phyloP scores from a whole-genome alignment of 2,797 vertebrate species.

The Morus bassanus region DNA sequence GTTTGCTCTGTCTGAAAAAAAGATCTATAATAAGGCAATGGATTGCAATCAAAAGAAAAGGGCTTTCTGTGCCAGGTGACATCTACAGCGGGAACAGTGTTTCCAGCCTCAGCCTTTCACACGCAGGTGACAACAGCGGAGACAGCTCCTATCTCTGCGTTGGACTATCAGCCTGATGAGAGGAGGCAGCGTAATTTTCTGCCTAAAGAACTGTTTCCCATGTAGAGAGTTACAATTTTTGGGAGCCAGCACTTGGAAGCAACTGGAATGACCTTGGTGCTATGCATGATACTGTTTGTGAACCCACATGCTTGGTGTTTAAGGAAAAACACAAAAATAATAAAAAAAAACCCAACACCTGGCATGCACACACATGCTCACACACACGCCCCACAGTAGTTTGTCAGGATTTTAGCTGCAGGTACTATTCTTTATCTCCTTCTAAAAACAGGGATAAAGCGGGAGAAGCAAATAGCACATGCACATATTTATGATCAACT shows the following conservation, averaged over 20 bases:
- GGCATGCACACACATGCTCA: fast-evolving
- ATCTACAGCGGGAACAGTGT: fast-evolving
- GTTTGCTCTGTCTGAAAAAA: neutral
- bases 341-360: neutral
- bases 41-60: neutral
- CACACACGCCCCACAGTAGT: neutral
- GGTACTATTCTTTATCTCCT: neutral
- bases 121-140: neutral
- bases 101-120: neutral
- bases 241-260: neutral
- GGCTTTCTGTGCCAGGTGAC: fast-evolving
- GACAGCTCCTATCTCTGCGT: neutral
- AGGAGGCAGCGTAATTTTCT: neutral
- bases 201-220: neutral
- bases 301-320: neutral
- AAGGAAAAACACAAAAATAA: neutral
- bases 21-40: neutral
- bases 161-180: neutral
- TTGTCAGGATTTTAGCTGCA: neutral
- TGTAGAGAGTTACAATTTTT: neutral
- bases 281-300: neutral
- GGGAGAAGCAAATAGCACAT: neutral
- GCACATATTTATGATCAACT: neutral
- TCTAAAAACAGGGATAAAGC: neutral
- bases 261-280: neutral